These are phyloP conservation scores for Platyura marginata DNA, from an alignment of 1,140 invertebrate genomes.

Conservation along the genomic window DNA sequence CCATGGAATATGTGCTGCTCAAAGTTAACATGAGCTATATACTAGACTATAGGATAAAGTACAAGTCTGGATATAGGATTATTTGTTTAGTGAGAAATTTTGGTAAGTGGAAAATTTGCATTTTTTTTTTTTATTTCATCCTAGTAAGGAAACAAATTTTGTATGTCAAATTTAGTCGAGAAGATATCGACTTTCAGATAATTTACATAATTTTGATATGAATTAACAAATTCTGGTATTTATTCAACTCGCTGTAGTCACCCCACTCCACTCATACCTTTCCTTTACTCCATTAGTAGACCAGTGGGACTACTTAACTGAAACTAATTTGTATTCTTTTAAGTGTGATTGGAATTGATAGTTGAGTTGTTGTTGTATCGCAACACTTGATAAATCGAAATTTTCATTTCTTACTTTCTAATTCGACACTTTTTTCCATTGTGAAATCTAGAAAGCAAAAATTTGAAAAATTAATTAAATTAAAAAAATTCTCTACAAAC, in stretches of 20 bases:
- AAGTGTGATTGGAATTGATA: background rate
- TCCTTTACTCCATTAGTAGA: too few species aligned
- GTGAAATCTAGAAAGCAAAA: too few species aligned
- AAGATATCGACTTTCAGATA: background rate
- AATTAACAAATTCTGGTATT: background rate
- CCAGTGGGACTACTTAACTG: too few species aligned
- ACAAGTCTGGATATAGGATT: background rate
- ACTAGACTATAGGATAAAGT: background rate
- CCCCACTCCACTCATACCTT: too few species aligned
- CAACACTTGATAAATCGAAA: too few species aligned
- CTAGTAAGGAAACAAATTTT: background rate
- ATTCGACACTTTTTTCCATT: too few species aligned
- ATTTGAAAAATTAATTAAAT: too few species aligned
- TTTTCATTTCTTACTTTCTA: too few species aligned
- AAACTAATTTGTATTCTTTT: too few species aligned
- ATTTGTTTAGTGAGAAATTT: background rate
- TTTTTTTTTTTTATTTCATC: background rate
- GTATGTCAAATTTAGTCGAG: background rate
- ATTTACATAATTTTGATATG: background rate
- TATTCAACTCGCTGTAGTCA: too few species aligned
- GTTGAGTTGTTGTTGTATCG: background rate
- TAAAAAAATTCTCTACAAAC: too few species aligned
- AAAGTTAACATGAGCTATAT: background rate
- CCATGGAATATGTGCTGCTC: background rate
- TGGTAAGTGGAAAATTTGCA: background rate